phyloP scores from a whole-genome alignment of 2,888 invertebrate genomes.

The Diabrotica balteata region DNA sequence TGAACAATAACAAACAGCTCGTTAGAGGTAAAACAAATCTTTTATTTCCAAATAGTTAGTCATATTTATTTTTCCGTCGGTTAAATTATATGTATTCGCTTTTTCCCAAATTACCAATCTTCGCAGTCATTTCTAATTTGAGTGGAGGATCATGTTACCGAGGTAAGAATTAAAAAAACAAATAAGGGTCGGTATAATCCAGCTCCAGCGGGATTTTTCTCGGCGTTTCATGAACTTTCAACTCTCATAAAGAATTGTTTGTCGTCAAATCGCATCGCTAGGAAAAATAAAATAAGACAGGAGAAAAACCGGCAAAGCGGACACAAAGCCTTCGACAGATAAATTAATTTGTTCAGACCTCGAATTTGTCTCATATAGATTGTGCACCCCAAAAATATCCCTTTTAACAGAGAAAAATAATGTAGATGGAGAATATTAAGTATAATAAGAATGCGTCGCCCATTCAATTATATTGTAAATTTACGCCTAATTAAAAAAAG shows the following conservation, averaged over 20 bases:
- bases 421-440: neutral
- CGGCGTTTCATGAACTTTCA: conserved; percentile 19
- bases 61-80: conserved; percentile 3
- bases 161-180: conserved; percentile 23
- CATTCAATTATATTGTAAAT: too few species aligned
- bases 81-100: conserved; percentile 12
- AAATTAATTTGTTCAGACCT: conserved; percentile 20
- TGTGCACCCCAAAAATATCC: too few species aligned
- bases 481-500: too few species aligned
- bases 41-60: too few species aligned
- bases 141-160: conserved; percentile 19
- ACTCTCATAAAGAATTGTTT: conserved; percentile 28
- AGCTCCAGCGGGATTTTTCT: conserved; percentile 20
- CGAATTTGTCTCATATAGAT: neutral
- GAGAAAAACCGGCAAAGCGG: neutral
- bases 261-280: conserved; percentile 16
- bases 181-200: conserved; percentile 21
- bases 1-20: too few species aligned
- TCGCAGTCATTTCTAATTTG: conserved; percentile 22
- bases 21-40: too few species aligned
- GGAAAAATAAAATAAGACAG: conserved; percentile 15
- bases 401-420: too few species aligned
- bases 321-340: conserved; percentile 17
- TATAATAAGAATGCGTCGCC: too few species aligned
- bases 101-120: conserved; percentile 13